phyloP scores from a whole-genome alignment of 2,888 invertebrate genomes.

The Melanchra persicariae region DNA sequence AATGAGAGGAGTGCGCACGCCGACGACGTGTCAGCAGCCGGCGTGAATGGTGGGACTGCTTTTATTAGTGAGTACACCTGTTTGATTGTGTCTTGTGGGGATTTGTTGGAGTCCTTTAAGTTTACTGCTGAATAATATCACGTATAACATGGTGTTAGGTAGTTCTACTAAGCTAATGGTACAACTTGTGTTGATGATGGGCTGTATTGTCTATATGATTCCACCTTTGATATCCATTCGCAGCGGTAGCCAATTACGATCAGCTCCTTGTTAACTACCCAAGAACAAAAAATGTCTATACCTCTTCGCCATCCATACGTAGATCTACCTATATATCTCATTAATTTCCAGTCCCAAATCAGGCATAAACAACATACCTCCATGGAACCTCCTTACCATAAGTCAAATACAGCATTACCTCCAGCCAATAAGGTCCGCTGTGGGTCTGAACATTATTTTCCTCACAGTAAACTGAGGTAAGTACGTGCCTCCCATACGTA shows the following conservation, averaged over 20 bases:
- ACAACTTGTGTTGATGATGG: background rate
- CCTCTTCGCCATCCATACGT: background rate
- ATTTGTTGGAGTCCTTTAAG: slow-evolving; percentile 35
- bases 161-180: background rate
- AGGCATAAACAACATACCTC: slow-evolving; percentile 19
- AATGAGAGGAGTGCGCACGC: slow-evolving; percentile 61
- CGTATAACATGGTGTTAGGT: background rate
- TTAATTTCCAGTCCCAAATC: slow-evolving; percentile 1
- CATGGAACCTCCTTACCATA: slow-evolving; percentile 37
- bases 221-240: background rate
- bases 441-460: slow-evolving; percentile 68
- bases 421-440: slow-evolving; percentile 62
- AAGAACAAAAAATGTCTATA: slow-evolving; percentile 1
- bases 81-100: slow-evolving; percentile 44
- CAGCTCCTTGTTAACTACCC: background rate
- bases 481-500: slow-evolving; percentile 86
- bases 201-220: background rate
- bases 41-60: slow-evolving; percentile 58
- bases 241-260: background rate
- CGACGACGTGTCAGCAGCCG: slow-evolving; percentile 60
- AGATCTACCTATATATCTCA: background rate
- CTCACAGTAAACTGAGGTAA: slow-evolving; percentile 75
- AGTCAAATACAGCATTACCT: slow-evolving; percentile 50
- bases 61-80: slow-evolving; percentile 63
- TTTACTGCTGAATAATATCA: background rate